A percentile compares a stretch with the other conserved stretches of the same genome.
phyloP scores from a whole-genome alignment of 2,113 vertebrate genomes.

The Morphnarchus princeps region DNA sequence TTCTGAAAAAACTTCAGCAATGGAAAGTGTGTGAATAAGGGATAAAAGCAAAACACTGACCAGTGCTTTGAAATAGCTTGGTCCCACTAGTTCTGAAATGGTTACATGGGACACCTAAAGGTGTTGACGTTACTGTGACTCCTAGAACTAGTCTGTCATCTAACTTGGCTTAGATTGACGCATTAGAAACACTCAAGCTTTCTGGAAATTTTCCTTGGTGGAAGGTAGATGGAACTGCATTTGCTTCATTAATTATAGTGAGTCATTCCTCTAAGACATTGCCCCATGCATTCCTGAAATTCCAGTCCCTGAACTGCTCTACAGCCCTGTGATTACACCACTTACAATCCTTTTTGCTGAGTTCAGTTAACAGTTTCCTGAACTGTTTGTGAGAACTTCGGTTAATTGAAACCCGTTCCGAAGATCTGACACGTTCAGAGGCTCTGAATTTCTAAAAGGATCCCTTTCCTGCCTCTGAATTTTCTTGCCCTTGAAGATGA shows the following conservation, averaged over 20 bases:
- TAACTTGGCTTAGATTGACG: background rate
- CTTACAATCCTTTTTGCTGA: background rate
- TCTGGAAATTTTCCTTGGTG: background rate
- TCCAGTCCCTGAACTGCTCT: background rate
- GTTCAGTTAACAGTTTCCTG: background rate
- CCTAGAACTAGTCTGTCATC: background rate
- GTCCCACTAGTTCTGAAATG: background rate
- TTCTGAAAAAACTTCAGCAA: background rate
- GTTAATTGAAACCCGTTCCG: background rate
- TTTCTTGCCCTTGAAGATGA: background rate
- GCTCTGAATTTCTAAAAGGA: background rate
- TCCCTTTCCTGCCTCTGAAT: background rate
- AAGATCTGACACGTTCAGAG: background rate
- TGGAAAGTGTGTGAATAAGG: background rate
- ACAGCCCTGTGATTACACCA: background rate
- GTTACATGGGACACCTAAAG: background rate
- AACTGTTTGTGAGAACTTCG: background rate
- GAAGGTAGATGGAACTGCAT: background rate
- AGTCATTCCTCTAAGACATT: background rate
- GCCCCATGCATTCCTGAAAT: constrained; percentile 40
- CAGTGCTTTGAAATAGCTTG: background rate
- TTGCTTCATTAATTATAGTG: background rate
- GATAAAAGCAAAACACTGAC: background rate
- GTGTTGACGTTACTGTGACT: background rate
- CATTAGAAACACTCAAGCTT: background rate